Evolutionary conservation across 2,888 invertebrate genomes (phyloP).

Genomic region (Drosophila niveifrons): DNA sequence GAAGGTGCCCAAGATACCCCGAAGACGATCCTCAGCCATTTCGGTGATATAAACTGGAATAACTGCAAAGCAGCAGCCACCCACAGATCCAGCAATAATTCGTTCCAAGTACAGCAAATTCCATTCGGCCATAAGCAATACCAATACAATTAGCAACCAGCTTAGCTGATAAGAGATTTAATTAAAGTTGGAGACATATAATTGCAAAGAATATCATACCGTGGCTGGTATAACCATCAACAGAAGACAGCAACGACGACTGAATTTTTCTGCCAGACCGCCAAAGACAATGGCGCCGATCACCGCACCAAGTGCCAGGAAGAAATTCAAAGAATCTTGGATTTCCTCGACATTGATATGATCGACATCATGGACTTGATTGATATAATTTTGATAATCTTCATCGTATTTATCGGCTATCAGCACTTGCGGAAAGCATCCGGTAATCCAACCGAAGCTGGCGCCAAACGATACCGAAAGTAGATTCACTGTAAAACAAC

Average conservation of each 20-base stretch:
- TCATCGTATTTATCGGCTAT: too few relatives aligned
- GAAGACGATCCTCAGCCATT: not conserved
- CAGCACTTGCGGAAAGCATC: too few relatives aligned
- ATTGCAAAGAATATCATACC: not conserved
- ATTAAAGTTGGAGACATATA: not conserved
- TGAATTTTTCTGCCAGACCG: conserved; percentile 7
- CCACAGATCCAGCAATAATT: not conserved
- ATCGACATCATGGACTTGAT: not conserved
- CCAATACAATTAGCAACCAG: not conserved
- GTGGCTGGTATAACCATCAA: not conserved
- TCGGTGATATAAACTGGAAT: conserved; percentile 1
- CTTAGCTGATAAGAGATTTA: not conserved
- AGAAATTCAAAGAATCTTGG: too few relatives aligned
- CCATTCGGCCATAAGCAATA: not conserved
- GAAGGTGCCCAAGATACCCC: not conserved
- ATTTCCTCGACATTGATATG: too few relatives aligned
- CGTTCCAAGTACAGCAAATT: not conserved
- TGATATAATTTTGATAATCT: too few relatives aligned
- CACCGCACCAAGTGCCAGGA: not conserved
- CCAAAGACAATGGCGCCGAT: conserved; percentile 1
- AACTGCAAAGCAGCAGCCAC: not conserved
- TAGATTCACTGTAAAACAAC: conserved; percentile 7
- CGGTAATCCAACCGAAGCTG: not conserved
- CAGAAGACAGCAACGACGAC: not conserved
- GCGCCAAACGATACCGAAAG: not conserved